A percentile compares a stretch with the other conserved stretches of the same genome.
phyloP scores from a whole-genome alignment of 2,888 invertebrate genomes.

The Sympetrum striolatum region DNA sequence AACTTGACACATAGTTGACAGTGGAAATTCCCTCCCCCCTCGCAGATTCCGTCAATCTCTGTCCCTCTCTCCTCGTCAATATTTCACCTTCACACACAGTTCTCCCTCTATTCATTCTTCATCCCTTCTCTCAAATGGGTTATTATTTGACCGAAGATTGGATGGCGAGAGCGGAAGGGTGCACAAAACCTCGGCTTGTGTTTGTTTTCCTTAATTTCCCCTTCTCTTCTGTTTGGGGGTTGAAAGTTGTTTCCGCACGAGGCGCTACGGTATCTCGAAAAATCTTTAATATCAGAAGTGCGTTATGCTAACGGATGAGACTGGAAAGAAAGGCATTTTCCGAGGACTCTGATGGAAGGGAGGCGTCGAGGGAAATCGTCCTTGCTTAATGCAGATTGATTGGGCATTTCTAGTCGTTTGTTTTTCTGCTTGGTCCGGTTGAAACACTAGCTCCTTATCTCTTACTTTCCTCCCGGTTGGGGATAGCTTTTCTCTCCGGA shows the following conservation, averaged over 20 bases:
- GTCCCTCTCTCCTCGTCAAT: not conserved
- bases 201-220: slow-evolving; percentile 15
- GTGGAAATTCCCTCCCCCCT: slow-evolving; percentile 23
- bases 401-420: not conserved
- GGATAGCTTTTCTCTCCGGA: not conserved
- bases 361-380: slow-evolving; percentile 8
- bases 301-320: not conserved
- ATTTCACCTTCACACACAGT: not conserved
- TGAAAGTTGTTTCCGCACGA: not conserved
- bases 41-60: not conserved
- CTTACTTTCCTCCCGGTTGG: not conserved
- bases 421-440: not conserved
- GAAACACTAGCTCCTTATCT: not conserved
- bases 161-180: not conserved
- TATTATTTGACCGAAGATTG: slow-evolving; percentile 37
- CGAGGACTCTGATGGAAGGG: not conserved
- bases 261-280: not conserved
- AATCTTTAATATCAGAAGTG: not conserved
- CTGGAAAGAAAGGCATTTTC: not conserved
- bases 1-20: slow-evolving; percentile 31
- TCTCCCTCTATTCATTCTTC: not conserved
- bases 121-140: slow-evolving; percentile 1
- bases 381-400: slow-evolving; percentile 38
- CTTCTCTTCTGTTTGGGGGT: not conserved
- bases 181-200: not conserved